Conservation (phyloP, 2,113 vertebrate genomes). For the Lasiurus borealis region DNA sequence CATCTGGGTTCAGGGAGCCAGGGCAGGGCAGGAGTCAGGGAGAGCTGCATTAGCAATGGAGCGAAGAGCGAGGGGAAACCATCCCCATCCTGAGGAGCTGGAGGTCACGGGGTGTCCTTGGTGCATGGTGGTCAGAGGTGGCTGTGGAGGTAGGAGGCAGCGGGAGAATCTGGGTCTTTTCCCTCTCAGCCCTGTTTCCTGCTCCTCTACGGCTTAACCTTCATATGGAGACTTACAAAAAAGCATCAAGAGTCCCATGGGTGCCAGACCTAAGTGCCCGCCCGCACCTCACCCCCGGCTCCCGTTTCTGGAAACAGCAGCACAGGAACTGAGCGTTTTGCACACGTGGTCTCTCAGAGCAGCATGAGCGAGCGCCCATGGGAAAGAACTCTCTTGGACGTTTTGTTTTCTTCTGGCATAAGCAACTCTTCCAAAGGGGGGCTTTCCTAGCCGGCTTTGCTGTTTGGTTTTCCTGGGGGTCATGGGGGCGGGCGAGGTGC, state of each 20-base stretch:
- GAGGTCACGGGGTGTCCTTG: not conserved
- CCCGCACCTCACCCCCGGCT: fast-evolving
- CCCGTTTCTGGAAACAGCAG: not conserved
- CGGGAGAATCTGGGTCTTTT: not conserved
- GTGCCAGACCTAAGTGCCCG: not conserved
- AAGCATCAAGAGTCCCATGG: no score
- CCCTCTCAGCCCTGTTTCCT: not conserved
- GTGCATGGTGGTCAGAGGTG: fast-evolving
- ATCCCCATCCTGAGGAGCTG: not conserved
- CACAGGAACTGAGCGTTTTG: not conserved
- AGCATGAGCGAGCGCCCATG: fast-evolving
- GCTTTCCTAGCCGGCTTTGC: not conserved
- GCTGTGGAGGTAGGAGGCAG: not conserved
- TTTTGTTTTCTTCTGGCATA: not conserved
- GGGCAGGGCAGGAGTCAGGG: no score
- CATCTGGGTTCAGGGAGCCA: not conserved
- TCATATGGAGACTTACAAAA: not conserved
- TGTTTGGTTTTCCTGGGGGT: not conserved
- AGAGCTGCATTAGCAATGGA: not conserved
- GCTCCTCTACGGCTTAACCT: fast-evolving
- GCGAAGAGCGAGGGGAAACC: not conserved
- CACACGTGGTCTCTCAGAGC: fast-evolving
- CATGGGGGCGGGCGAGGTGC: not conserved
- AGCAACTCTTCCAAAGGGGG: not conserved
- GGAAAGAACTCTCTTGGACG: not conserved